Evolutionary conservation across 2,888 invertebrate genomes (phyloP).

Genomic region (Platycheirus rosarum): DNA sequence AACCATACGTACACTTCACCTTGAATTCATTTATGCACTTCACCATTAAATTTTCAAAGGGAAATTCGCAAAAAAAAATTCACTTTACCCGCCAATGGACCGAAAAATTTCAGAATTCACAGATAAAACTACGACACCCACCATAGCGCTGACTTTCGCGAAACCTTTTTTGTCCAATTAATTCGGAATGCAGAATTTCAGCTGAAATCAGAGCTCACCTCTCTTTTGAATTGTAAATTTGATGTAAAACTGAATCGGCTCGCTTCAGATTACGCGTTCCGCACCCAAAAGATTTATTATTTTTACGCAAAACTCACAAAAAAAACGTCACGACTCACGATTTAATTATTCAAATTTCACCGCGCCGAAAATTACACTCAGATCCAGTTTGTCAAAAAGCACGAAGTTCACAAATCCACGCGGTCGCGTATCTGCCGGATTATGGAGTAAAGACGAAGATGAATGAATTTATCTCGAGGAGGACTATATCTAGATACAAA

Average conservation of each 20-base stretch:
- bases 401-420: not conserved
- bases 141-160: slow-evolving; percentile 24
- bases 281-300: slow-evolving; percentile 8
- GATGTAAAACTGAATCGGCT: slow-evolving; percentile 8
- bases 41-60: slow-evolving; percentile 15
- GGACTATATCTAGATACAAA: not conserved
- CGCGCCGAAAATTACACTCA: not conserved
- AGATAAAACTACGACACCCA: too few species aligned
- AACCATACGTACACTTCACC: slow-evolving; percentile 8
- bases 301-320: slow-evolving; percentile 11
- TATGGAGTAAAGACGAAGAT: too few species aligned
- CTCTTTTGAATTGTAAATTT: slow-evolving; percentile 14
- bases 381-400: too few species aligned
- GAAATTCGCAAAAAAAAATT: not conserved
- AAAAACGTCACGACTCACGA: not conserved
- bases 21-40: slow-evolving; percentile 3
- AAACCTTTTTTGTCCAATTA: slow-evolving; percentile 12
- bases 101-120: too few species aligned
- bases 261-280: slow-evolving; percentile 10
- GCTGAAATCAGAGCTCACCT: not conserved
- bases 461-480: not conserved
- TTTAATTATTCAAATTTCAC: slow-evolving; percentile 24
- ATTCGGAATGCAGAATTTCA: not conserved
- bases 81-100: slow-evolving; percentile 25
- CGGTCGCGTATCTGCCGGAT: not conserved